These are phyloP conservation scores for Acronicta aceris DNA, from an alignment of 2,888 invertebrate species.

Conservation along the genomic window DNA sequence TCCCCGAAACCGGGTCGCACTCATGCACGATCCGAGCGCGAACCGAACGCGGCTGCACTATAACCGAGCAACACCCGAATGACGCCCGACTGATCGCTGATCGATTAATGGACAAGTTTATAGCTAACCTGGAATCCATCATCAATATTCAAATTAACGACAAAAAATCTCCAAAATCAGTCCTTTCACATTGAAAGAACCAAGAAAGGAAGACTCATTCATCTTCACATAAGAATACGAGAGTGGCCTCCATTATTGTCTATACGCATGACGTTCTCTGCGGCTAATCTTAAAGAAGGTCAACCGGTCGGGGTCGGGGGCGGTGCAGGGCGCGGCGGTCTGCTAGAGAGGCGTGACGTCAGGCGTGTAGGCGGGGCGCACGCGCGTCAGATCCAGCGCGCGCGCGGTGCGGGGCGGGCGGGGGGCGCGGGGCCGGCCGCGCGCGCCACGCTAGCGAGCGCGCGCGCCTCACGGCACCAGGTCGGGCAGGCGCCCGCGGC, in stretches of 20 bases:
- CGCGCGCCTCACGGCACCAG: conserved; percentile 87
- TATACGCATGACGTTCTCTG: conserved; percentile 1
- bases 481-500: conserved; percentile 90
- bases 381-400: conserved; percentile 38
- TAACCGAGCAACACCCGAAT: background rate
- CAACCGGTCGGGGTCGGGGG: background rate
- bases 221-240: background rate
- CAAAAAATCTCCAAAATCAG: background rate
- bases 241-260: background rate
- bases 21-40: background rate
- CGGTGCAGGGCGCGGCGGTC: conserved; percentile 41
- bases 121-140: conserved; percentile 4
- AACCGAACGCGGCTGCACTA: conserved; percentile 13
- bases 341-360: conserved; percentile 37
- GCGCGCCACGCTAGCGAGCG: conserved; percentile 65
- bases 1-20: conserved; percentile 28
- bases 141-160: background rate
- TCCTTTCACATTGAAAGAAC: background rate
- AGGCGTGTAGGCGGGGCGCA: conserved; percentile 40
- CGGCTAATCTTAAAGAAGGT: background rate
- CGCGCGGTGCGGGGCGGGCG: conserved; percentile 50
- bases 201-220: background rate
- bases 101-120: conserved; percentile 27
- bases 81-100: conserved; percentile 1
- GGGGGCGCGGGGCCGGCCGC: conserved; percentile 9